Evolutionary conservation across 2,888 invertebrate species (phyloP).

Genomic region (Cryptophagus acutangulus): DNA sequence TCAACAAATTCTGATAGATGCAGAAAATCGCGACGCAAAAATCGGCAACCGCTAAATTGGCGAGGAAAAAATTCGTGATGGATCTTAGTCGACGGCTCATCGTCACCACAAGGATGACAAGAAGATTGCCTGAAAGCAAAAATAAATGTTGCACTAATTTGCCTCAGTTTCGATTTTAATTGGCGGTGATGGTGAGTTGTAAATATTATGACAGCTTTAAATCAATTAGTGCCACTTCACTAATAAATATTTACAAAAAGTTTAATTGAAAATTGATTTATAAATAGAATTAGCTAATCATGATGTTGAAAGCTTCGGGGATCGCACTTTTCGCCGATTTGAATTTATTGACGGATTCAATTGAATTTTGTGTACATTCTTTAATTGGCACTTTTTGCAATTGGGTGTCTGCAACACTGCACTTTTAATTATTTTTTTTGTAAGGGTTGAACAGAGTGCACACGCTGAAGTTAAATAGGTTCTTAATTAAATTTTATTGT

Average conservation of each 20-base stretch:
- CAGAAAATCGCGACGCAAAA: slow-evolving; percentile 90
- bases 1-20: slow-evolving; percentile 82
- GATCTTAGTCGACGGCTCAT: slow-evolving; percentile 76
- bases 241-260: neutral
- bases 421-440: no score
- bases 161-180: neutral
- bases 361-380: no score
- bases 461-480: no score
- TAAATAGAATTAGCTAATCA: no score
- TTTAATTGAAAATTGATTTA: neutral
- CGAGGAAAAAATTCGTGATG: slow-evolving; percentile 87
- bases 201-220: neutral
- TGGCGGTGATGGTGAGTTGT: neutral
- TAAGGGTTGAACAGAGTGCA: no score
- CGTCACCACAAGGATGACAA: slow-evolving; percentile 82
- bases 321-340: no score
- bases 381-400: no score
- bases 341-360: no score
- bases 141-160: neutral
- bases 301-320: no score
- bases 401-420: no score
- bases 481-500: no score
- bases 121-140: slow-evolving; percentile 69
- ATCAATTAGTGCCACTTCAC: neutral
- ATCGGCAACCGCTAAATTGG: slow-evolving; percentile 85